Evolutionary conservation across 2,888 invertebrate species (phyloP).

Genomic region (Lithodes maja): DNA sequence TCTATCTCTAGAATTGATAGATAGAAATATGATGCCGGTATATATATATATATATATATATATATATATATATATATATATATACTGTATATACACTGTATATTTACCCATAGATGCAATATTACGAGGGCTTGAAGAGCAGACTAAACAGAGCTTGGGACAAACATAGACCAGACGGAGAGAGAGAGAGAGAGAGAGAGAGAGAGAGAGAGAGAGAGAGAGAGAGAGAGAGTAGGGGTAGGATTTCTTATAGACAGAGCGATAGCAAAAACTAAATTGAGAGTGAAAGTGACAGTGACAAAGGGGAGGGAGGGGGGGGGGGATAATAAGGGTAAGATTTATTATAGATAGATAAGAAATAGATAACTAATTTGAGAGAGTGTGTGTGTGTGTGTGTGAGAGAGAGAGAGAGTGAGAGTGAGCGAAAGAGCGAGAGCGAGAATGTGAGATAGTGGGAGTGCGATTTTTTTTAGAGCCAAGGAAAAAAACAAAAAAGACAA

Average conservation of each 20-base stretch:
- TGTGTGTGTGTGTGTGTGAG: background rate
- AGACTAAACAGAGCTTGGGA: no score
- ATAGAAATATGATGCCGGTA: no score
- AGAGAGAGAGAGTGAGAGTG: background rate
- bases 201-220: conserved; percentile 1
- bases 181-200: background rate
- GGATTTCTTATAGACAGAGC: background rate
- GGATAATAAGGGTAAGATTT: background rate
- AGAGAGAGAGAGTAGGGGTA: background rate
- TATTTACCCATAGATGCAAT: no score
- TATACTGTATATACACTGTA: no score
- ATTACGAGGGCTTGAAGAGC: no score
- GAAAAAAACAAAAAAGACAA: background rate
- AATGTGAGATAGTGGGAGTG: background rate
- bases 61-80: no score
- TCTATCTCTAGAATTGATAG: no score
- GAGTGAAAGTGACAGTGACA: background rate
- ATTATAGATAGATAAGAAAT: background rate
- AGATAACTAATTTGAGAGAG: background rate
- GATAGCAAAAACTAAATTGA: background rate
- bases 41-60: no score
- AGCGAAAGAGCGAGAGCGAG: background rate
- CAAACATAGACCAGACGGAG: background rate
- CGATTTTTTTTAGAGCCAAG: background rate
- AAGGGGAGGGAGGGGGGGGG: background rate